Evolutionary conservation across 2,888 invertebrate species (phyloP).

Genomic region (Zootermopsis nevadensis): DNA sequence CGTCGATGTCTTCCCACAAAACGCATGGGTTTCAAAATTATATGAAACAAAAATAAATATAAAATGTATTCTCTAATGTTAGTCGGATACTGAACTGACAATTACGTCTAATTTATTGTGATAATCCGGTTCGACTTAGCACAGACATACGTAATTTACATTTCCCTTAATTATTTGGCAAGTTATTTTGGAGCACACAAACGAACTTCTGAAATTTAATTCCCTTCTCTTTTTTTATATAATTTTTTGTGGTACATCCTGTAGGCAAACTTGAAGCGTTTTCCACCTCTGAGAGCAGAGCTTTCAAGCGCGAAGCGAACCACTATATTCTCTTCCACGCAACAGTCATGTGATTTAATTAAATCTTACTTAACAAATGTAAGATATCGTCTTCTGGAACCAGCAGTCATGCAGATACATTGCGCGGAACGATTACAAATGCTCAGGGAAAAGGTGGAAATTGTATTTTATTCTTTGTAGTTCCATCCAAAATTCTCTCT

Average conservation of each 20-base stretch:
- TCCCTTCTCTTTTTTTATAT: neutral
- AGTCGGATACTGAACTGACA: no score
- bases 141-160: no score
- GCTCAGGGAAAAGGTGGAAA: slow-evolving; percentile 6
- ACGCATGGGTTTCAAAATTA: no score
- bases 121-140: no score
- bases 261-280: neutral
- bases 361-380: slow-evolving; percentile 31
- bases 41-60: no score
- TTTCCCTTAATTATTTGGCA: no score
- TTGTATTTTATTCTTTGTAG: slow-evolving; percentile 2
- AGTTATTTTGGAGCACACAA: no score
- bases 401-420: slow-evolving; percentile 12
- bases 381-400: slow-evolving; percentile 7
- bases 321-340: neutral
- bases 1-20: no score
- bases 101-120: no score
- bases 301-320: neutral
- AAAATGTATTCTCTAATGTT: no score
- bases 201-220: no score
- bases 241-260: neutral
- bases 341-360: slow-evolving; percentile 25
- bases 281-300: neutral
- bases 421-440: slow-evolving; percentile 1
- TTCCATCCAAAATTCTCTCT: neutral